phyloP scores from a whole-genome alignment of 53 echinoderm and acorn worm species.

The Actinopyga echinites region DNA sequence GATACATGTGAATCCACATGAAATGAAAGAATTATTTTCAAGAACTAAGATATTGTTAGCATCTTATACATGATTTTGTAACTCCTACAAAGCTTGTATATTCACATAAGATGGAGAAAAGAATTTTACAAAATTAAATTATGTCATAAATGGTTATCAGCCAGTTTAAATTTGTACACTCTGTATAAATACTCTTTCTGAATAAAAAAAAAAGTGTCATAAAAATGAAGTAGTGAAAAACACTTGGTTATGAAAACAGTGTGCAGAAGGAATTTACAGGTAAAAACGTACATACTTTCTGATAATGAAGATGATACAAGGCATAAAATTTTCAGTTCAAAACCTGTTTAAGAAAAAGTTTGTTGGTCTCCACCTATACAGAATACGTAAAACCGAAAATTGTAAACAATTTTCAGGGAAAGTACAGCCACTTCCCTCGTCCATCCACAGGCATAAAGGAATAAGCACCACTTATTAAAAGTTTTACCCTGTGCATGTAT shows the following conservation, averaged over 20 bases:
- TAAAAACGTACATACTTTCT: neutral
- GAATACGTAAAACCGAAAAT: neutral
- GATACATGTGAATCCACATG: too few species aligned
- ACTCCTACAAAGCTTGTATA: too few species aligned
- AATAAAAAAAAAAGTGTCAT: neutral
- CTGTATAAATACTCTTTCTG: conserved; percentile 2
- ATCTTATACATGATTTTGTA: too few species aligned
- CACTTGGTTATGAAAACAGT: neutral
- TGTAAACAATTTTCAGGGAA: too few species aligned
- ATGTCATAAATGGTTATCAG: conserved; percentile 13
- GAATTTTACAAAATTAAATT: conserved; percentile 6
- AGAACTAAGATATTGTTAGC: too few species aligned
- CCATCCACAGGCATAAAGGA: too few species aligned
- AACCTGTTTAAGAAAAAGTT: neutral
- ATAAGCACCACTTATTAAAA: too few species aligned
- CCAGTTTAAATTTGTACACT: conserved; percentile 20
- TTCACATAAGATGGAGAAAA: too few species aligned
- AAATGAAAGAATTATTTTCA: too few species aligned
- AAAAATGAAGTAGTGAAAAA: neutral
- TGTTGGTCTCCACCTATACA: neutral
- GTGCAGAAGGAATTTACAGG: neutral
- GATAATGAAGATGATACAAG: neutral
- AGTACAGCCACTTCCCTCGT: too few species aligned
- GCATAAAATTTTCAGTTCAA: neutral
- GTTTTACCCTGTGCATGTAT: too few species aligned